A percentile compares a stretch with the other conserved stretches of the same genome.
Conservation (phyloP, 2,113 vertebrate genomes). For the Lepidothrix coronata region DNA sequence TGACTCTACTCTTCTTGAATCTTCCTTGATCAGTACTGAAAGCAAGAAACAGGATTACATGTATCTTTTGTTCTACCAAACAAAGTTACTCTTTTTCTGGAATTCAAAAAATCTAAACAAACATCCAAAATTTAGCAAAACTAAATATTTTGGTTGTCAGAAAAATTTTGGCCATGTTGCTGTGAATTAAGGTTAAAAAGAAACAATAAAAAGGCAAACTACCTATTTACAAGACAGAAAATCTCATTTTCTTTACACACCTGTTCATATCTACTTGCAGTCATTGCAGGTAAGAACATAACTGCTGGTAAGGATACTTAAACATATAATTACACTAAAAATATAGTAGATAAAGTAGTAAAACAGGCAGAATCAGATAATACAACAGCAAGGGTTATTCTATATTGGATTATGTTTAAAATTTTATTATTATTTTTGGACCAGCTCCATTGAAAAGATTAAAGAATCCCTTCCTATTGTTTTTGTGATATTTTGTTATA, state of each 20-base stretch:
- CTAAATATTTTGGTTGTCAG: neutral
- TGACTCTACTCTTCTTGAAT: neutral
- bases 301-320: neutral
- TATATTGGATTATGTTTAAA: neutral
- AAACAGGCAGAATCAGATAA: neutral
- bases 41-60: neutral
- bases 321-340: neutral
- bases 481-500: neutral
- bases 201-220: neutral
- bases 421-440: neutral
- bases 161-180: neutral
- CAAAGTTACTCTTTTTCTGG: neutral
- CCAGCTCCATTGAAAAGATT: neutral
- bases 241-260: neutral
- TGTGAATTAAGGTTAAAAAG: neutral
- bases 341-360: neutral
- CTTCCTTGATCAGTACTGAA: neutral
- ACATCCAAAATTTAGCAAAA: neutral
- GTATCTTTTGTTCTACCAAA: neutral
- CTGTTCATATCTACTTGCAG: neutral
- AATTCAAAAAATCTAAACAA: neutral
- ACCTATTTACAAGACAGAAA: neutral
- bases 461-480: neutral
- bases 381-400: neutral
- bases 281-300: neutral